Evolutionary conservation across 2,888 invertebrate genomes (phyloP), one percentile per base, ranked within the genome.

Genomic region (Mythimna loreyi): DNA sequence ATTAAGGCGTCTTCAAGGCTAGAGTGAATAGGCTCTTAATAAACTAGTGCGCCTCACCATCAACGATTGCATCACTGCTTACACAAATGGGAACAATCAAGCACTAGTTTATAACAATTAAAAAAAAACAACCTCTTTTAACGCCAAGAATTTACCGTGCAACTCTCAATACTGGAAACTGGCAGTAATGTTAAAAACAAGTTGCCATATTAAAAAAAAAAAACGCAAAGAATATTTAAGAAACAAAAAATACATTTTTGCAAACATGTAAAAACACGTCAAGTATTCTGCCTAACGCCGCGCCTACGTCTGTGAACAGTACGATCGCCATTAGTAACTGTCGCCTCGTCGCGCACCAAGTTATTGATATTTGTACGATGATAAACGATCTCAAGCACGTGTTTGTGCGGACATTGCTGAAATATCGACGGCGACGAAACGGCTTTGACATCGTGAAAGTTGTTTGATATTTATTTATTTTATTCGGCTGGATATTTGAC

Each of bases 341-440:
- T 93, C 93, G 88, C 89, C 85, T 77, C 84, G 80, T 78, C 84
- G 76, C 78, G 85, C 74, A 85, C 87, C 87, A 78, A 90, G 88
- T 91, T 94, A 94, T 94, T 94, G 93, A 94, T 94, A 94, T 93
- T 93, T 91, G 85, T 86, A 86, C 86, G 70, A 88, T 94, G 93
- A 94, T 92, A 92, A 93, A 94, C 92, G 88, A 85, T 87, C 82
- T 76, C 83, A 72, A 90, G 89, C 88, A 89, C 87, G 86, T 86
- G 85, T 85, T 85, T 82, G 78, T 74, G 75, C 80, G 86, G 83
- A 86, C 86, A 85, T 76, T 59, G 80, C 85, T 83, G 79, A 85
- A 89, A 88, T 89, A 88, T 87, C 81, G 72, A 79, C 77, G 74
- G 76, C 84, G 75, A 75, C 78, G 75, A 75, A 83, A 84, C 72